Evolutionary conservation across 2,888 invertebrate species (phyloP), one percentile per base, ranked within the genome.

Genomic region (Phaonia tiefii): DNA sequence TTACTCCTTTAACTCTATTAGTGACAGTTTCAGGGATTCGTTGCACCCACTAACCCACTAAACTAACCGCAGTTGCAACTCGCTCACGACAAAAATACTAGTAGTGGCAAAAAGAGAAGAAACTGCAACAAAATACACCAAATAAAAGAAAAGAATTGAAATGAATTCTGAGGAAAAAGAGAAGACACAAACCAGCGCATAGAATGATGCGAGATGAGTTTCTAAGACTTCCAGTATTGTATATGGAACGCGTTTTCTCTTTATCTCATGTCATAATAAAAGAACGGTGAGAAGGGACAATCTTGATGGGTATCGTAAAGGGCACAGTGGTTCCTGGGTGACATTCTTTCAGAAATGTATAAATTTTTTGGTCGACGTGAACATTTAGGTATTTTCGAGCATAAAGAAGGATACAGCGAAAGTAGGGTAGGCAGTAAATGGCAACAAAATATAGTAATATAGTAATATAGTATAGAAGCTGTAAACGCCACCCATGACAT

Each of bases 1-100:
- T 42, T 58, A 67, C 56, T 66, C 49, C 46, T 67, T 72, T 58
- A 77, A 66, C 54, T 63, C 7, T 44, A 74, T 56, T 56, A 60
- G 60, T 60, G 60, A 60, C 60, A 60, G 60, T 37, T 39, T 31
- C 25, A 60, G 15, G 15, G 20, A n/a, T 58, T 58, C 7, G n/a
- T n/a, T n/a, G n/a, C n/a, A 22, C 60, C 8, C 20, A 39, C 37
- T 39, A 60, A 60, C 60, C 39, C 60, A 60, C 2, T 60, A 17
- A 17, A 31, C 31, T 8, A 3, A 31, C 31, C 13, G 26, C 25
- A 15, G 60, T 20, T 60, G 60, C 31, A 31, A 60, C 58, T 26
- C n/a, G n/a, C n/a, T n/a, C 58, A 58, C 58, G 58, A n/a, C 26
- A n/a, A 15, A n/a, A 8, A 22, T 20, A 60, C n/a, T n/a, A 60